Evolutionary conservation across 2,888 invertebrate species (phyloP), one percentile per base, ranked within the genome.

Genomic region (Nomada lathburiana): DNA sequence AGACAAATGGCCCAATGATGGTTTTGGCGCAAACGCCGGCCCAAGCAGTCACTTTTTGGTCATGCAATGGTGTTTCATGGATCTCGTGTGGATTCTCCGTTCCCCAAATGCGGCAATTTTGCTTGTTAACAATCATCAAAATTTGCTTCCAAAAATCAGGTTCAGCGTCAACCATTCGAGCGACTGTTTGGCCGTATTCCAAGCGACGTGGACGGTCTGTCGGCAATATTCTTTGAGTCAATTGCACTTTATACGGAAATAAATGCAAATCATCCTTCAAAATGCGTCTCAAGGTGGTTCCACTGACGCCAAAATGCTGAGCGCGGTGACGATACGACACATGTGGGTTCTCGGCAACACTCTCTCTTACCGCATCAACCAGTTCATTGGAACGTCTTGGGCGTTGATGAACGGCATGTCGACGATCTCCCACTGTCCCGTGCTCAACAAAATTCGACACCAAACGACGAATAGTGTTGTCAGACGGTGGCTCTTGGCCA

Each of bases 101-200:
- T 16, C 65, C 65, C 65, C 65, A 65, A 50, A 50, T n/a, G 29
- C 65, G 65, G 44, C 65, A 50, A 65, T 65, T 65, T 50, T 65
- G 65, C 10, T 65, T 50, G 20, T 65, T 65, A 18, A 65, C 52
- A 23, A 26, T 65, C 65, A 65, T 50, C 50, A 65, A n/a, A 50
- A 65, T 65, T 65, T 44, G 26, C 44, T 16, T 65, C 65, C 65
- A 65, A 50, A 65, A 52, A 50, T 65, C 65, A 26, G 50, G 50
- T 44, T 65, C 65, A 50, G 50, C 23, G 10, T 65, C 47, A 50
- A 50, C 65, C 65, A 65, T 50, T 50, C 52, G 65, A 65, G 11
- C n/a, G 26, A 65, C 50, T 16, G 13, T 47, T n/a, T 65, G 13
- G 16, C 36, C 65, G 50, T 65, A 65, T 23, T 57, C 7, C 57